Base-by-base conservation (phyloP, 1,140 invertebrate genomes). In the Bombus superbus region DNA sequence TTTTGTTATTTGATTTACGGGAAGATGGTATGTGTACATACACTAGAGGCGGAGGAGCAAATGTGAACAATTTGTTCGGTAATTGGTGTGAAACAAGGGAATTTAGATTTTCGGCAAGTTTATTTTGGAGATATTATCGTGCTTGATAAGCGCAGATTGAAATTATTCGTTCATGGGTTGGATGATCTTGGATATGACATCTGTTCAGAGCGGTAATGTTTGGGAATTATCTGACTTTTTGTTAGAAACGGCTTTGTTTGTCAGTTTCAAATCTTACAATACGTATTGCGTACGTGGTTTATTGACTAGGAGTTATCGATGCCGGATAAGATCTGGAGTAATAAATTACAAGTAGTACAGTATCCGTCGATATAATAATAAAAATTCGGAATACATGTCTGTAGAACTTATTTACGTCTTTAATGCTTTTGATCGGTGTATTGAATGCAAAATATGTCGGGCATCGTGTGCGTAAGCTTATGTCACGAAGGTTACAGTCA, bases 361-460 rank as follows among this genome's bases (percentile, higher is more conserved):
- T 76, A 66, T 83, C 22, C 57, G 32, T n/a, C 18, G 47, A 53
- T 53, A 53, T 11, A 11, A 32, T 32, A 32, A 32, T 32, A 32
- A 32, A 32, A 32, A 32, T 32, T 22, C 13, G 35, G 3, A 42
- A 25, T 44, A 64, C 40, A 1, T 53, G 22, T 53, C 40, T 9
- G n/a, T 40, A 66, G 38, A 13, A 86, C 66, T 74, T 86, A 89
- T 91, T 89, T 82, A 73, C 74, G 72, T 86, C 69, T 78, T 62
- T 76, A 89, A 85, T 83, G 75, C 78, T 73, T 88, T 86, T 86
- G 89, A 85, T 88, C 84, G 82, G 81, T 87, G 83, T 89, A 92
- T 92, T 92, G 86, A 88, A 92, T 92, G 92, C 89, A 91, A 92
- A 92, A 89, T 86, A 86, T 75, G 32, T 74, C 57, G 76, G 73